Base-by-base conservation (phyloP, 2,797 vertebrate species). In the Lutjanus campechanus region DNA sequence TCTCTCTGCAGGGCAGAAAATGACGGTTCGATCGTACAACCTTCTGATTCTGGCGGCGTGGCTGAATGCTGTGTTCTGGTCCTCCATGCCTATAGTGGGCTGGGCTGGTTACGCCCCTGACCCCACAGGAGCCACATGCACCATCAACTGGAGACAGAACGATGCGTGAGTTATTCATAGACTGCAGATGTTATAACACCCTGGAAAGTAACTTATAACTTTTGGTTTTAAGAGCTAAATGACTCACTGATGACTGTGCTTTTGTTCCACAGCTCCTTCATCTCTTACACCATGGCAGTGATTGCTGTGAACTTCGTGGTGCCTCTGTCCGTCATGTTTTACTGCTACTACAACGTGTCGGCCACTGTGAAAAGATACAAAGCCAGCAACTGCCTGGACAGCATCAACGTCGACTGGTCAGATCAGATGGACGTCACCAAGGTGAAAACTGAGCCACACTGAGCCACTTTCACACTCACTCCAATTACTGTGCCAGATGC, bases 1-100 rank as follows among this genome's bases (percentile, higher is more conserved):
- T 77, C 15, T 77, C 50, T 79, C n/a, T 61, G 1, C 82, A 99
- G 98, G 96, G 66, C 96, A 97, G 93, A 98, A 97, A 91, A 96
- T 98, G 96, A 97, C 96, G 0, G 41, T 85, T 15, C 85, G 68
- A 13, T 97, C 95, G 15, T 99, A 99, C 61, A 89, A 95, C 10
- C n/a, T 92, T 29, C 94, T 99, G 25, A 97, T 99, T 73, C 79
- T 97, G 82, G 95, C 96, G 40, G 97, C 98, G 1, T 99, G 98
- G 98, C 87, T 96, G 51, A 99, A 99, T 66, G 98, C 97, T 1
- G 86, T 99, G 13, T 98, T 99, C 85, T 99, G 98, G 98, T 96
- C 96, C 46, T 94, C 93, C 59, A 97, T 99, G 97, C 98, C 98
- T 0, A 55, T 97, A 1, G 55, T 95, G 43, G 98, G 98, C 68